These are phyloP conservation scores for Tetrao urogallus DNA, from an alignment of 2,113 vertebrate genomes.

Conservation along the genomic window DNA sequence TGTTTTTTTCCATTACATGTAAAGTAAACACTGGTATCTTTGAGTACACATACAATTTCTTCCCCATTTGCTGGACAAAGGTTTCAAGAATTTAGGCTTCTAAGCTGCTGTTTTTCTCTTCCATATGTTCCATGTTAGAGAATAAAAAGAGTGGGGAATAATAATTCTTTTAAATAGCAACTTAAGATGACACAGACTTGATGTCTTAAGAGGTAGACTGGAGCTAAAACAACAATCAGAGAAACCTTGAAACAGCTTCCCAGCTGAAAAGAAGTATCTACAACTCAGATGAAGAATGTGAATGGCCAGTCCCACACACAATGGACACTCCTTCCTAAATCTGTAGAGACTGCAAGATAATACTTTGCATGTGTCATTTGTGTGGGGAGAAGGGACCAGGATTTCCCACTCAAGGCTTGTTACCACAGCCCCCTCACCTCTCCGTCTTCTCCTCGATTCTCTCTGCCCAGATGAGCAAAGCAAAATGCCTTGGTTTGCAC, in stretches of 20 bases:
- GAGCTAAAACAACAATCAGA: not conserved
- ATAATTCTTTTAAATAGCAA: not conserved
- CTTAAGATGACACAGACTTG: not conserved
- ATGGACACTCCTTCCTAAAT: not conserved
- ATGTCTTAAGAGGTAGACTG: not conserved
- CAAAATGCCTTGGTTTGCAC: not conserved
- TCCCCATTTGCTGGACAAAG: slow-evolving; percentile 5
- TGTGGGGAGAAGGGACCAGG: not conserved
- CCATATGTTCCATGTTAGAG: not conserved
- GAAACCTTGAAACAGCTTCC: not conserved
- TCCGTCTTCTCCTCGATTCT: no score
- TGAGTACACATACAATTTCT: slow-evolving; percentile 15
- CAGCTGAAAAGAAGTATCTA: not conserved
- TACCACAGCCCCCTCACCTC: rapidly evolving
- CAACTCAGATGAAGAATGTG: not conserved
- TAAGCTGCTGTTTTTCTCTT: not conserved
- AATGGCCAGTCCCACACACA: no score
- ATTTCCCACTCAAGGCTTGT: not conserved
- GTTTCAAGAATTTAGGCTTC: not conserved
- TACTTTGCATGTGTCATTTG: not conserved
- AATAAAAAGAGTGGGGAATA: not conserved
- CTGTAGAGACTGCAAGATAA: not conserved
- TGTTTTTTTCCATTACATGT: slow-evolving; percentile 50
- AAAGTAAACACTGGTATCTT: slow-evolving; percentile 48
- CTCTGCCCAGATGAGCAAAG: not conserved